These are phyloP conservation scores for Neotragus moschatus DNA, from an alignment of 2,113 vertebrate species.

Conservation along the genomic window DNA sequence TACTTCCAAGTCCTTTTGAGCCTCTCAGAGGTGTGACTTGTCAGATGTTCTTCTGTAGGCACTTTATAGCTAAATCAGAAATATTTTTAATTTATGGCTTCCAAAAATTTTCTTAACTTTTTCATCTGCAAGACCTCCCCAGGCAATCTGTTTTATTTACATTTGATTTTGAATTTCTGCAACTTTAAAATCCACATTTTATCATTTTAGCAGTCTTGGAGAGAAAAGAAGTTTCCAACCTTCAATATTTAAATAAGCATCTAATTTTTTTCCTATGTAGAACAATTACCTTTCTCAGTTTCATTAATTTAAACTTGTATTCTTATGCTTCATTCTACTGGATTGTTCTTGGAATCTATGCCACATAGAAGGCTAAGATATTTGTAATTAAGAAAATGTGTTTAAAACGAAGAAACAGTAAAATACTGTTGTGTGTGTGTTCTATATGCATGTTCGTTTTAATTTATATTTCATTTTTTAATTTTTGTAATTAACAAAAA, in stretches of 20 bases:
- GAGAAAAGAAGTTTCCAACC: not conserved
- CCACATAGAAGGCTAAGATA: not conserved
- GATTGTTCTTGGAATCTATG: not conserved
- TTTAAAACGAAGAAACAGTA: not conserved
- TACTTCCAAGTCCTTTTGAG: not conserved
- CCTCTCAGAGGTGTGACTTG: not conserved
- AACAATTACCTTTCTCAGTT: not conserved
- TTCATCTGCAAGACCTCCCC: not conserved
- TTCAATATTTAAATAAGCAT: not conserved
- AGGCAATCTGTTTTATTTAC: not conserved
- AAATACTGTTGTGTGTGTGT: not conserved
- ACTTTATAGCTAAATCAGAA: not conserved
- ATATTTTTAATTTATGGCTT: not conserved
- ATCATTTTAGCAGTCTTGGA: not conserved
- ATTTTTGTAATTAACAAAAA: not conserved
- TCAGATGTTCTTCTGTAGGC: not conserved
- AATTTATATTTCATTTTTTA: not conserved
- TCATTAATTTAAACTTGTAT: not conserved
- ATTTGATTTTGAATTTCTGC: not conserved
- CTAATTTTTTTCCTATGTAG: not conserved
- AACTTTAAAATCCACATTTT: not conserved
- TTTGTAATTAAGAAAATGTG: not conserved
- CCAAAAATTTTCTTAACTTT: not conserved
- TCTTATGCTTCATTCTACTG: not conserved
- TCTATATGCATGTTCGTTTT: not conserved